phyloP scores from a whole-genome alignment of 2,113 vertebrate species.

The Psephotus haematonotus region DNA sequence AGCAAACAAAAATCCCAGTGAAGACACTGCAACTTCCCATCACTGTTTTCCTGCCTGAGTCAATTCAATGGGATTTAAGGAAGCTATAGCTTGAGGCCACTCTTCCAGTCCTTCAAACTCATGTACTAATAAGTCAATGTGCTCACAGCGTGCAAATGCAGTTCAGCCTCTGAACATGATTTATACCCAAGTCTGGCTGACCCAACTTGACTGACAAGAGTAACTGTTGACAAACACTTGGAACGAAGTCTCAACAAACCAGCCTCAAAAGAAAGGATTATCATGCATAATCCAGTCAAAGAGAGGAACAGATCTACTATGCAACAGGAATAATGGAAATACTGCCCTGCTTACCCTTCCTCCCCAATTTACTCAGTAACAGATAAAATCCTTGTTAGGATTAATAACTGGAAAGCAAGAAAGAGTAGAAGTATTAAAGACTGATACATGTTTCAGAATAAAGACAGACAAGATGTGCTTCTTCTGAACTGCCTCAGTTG shows the following conservation, averaged over 20 bases:
- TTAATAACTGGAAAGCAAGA: neutral
- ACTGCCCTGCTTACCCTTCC: neutral
- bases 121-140: fast-evolving
- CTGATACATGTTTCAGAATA: neutral
- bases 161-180: neutral
- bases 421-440: neutral
- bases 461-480: neutral
- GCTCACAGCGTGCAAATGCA: neutral
- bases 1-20: neutral
- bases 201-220: neutral
- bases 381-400: neutral
- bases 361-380: neutral
- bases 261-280: neutral
- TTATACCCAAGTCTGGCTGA: neutral
- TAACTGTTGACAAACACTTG: neutral
- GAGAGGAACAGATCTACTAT: neutral
- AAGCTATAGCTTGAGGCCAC: neutral
- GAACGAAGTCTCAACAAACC: neutral
- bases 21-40: neutral
- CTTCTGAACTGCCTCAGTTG: neutral
- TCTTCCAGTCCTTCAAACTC: neutral
- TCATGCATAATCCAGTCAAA: neutral
- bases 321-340: neutral
- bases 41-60: neutral
- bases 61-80: neutral